These are phyloP conservation scores for Amphimedon queenslandica DNA, from an alignment of 37 sponge, comb jelly and placozoan species.

Conservation along the genomic window DNA sequence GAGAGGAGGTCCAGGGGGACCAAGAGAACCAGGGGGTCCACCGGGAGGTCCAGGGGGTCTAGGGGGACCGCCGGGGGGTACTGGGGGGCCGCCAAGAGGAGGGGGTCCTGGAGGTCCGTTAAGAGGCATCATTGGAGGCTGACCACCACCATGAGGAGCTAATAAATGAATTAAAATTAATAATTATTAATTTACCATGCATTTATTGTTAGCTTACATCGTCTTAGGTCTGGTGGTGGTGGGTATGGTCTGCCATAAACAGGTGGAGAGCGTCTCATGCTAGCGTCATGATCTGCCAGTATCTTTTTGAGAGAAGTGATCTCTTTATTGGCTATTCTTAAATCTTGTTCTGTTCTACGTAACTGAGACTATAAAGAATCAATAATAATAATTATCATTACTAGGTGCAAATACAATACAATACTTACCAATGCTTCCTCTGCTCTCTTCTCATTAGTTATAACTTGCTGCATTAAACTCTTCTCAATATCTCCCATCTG, in stretches of 20 bases:
- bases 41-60: neutral
- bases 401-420: neutral
- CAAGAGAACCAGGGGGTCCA: neutral
- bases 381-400: neutral
- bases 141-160: neutral
- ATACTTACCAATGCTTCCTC: slow-evolving; percentile 61
- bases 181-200: neutral
- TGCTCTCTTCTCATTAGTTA: slow-evolving; percentile 56
- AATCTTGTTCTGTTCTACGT: slow-evolving; percentile 58
- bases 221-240: neutral
- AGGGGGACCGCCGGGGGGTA: neutral
- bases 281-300: slow-evolving; percentile 1
- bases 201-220: neutral
- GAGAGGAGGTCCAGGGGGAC: neutral
- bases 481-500: slow-evolving; percentile 72
- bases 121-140: too few relatives aligned
- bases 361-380: slow-evolving; percentile 36
- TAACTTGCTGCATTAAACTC: slow-evolving; percentile 34
- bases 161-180: neutral
- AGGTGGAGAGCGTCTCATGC: neutral
- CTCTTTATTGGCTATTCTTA: slow-evolving; percentile 54
- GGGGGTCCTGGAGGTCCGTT: neutral
- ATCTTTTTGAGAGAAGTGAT: slow-evolving; percentile 30
- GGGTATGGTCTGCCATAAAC: neutral
- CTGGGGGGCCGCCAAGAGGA: neutral